A percentile compares a stretch with the other conserved stretches of the same genome.
Evolutionary conservation across 2,113 vertebrate species (phyloP).

Genomic region (Columba livia): DNA sequence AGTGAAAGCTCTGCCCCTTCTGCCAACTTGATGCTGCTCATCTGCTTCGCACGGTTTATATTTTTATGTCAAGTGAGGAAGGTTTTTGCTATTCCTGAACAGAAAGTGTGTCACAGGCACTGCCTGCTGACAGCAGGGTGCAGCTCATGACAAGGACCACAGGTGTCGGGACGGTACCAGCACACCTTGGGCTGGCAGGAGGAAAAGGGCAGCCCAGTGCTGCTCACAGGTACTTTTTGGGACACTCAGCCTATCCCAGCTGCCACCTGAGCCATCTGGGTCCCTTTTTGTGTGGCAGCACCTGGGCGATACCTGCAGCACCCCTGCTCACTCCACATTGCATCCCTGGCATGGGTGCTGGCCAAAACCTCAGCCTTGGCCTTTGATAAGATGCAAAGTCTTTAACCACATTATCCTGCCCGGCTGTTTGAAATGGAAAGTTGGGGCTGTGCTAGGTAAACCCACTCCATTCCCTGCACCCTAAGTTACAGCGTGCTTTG

Average conservation of each 20-base stretch:
- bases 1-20: neutral
- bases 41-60: neutral
- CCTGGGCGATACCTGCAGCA: neutral
- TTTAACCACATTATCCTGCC: neutral
- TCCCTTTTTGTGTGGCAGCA: neutral
- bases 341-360: neutral
- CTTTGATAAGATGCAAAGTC: neutral
- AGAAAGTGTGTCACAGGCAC: neutral
- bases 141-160: neutral
- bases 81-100: neutral
- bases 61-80: neutral
- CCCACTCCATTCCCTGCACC: fast-evolving
- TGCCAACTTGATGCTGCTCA: neutral
- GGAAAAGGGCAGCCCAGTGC: neutral
- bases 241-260: neutral
- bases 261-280: fast-evolving
- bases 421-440: neutral
- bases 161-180: neutral
- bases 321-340: neutral
- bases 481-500: neutral
- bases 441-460: fast-evolving
- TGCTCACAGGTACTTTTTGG: neutral
- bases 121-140: neutral
- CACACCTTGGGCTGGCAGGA: neutral
- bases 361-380: neutral